A percentile compares a stretch with the other conserved stretches of the same genome.
phyloP scores from a whole-genome alignment of 1,140 invertebrate species.

The Antheraea pernyi region DNA sequence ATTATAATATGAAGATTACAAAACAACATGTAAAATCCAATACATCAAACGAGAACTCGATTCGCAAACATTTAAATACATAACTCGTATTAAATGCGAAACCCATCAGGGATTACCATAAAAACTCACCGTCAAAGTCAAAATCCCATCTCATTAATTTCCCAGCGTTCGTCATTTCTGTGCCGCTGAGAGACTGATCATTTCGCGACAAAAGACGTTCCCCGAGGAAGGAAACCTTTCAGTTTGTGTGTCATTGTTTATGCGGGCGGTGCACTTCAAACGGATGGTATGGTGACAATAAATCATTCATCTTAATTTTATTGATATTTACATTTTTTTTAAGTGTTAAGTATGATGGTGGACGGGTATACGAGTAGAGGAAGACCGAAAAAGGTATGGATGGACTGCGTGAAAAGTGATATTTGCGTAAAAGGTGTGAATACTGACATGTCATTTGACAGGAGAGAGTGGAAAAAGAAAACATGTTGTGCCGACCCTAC shows the following conservation, averaged over 20 bases:
- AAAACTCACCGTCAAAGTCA: slow-evolving; percentile 18
- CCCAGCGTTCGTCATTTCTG: slow-evolving; percentile 23
- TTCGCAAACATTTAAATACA: background rate
- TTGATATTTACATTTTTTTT: too few relatives aligned
- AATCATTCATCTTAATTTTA: background rate
- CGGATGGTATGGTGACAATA: background rate
- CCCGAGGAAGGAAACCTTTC: slow-evolving; percentile 59
- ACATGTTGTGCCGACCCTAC: too few relatives aligned
- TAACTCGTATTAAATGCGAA: slow-evolving; percentile 13
- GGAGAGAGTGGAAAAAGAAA: too few relatives aligned
- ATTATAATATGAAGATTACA: too few relatives aligned
- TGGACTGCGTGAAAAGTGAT: too few relatives aligned
- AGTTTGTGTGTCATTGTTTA: slow-evolving; percentile 67
- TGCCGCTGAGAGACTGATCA: slow-evolving; percentile 42
- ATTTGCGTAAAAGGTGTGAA: too few relatives aligned
- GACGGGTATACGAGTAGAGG: too few relatives aligned
- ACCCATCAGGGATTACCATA: slow-evolving; percentile 27
- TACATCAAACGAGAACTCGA: background rate
- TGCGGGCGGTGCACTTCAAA: slow-evolving; percentile 29
- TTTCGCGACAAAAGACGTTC: slow-evolving; percentile 60
- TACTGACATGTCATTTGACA: too few relatives aligned
- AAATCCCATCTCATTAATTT: slow-evolving; percentile 54
- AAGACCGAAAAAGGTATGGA: too few relatives aligned
- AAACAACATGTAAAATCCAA: too few relatives aligned
- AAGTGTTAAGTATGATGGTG: too few relatives aligned